Base-by-base conservation (phyloP, 2,113 vertebrate genomes). In the Sceloporus undulatus region DNA sequence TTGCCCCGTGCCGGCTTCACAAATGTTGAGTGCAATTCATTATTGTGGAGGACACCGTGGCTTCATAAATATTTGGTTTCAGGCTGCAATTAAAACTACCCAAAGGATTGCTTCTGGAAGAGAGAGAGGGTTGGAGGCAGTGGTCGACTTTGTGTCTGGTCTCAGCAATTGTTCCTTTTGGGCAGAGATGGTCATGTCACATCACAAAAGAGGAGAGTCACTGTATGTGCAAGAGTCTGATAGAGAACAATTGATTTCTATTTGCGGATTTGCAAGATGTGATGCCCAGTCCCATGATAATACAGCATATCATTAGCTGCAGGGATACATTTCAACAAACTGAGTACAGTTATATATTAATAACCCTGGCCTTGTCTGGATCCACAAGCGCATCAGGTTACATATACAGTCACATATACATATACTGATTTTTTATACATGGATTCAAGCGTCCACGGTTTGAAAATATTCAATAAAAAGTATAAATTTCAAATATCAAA, bases 51-150 rank as follows among this genome's bases (percentile, higher is more conserved):
- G 92, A 91, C 94, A 94, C 85, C 87, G 42, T 93, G 88, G 90
- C 94, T 78, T 90, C 94, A 92, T 85, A 95, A 95, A 93, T 94
- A 90, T 91, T 95, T 94, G 88, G 93, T 92, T 95, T 95, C 79
- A 82, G 94, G 93, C 93, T 90, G 88, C 96, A 95, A 95, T 97
- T 97, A 96, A 97, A 96, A 85, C 92, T 91, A 48, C 93, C 91
- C 38, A 91, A 92, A 94, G 92, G 92, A 59, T 84, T 91, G 71
- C 79, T 85, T 91, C 66, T 1, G 1, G 0, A 0, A 8, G 19
- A 38, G 2, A 65, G 14, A 65, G 19, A 38, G n/a, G n/a, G 0
- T 6, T 9, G 71, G 71, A 6, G 4, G 38, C 87, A 9, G 62
- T 54, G 7, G 0, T 59, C 25, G 87, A 40, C 14, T 9, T 5